Evolutionary conservation across 2,797 vertebrate species (phyloP).

Genomic region (Danionella dracula): DNA sequence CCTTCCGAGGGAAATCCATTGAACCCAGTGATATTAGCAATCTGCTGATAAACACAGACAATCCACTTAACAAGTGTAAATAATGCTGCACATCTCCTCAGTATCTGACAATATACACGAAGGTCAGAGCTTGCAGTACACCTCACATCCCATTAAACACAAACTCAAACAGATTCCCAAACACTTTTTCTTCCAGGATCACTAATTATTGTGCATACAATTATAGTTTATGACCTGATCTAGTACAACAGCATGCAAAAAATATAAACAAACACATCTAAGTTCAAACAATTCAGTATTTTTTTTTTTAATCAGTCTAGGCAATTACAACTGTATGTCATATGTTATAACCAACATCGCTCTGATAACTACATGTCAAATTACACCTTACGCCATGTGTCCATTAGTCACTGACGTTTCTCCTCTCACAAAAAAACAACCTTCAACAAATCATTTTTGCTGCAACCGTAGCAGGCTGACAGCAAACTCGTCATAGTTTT

Average conservation of each 20-base stretch:
- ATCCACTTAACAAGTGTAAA: constrained; percentile 48
- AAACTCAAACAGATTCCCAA: neutral
- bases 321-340: constrained; percentile 41
- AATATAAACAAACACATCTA: too few relatives aligned
- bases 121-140: constrained; percentile 26
- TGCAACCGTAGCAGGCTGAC: constrained; percentile 20
- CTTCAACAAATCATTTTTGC: constrained; percentile 35
- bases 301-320: constrained; percentile 30
- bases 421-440: neutral
- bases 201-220: too few relatives aligned
- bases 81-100: constrained; percentile 32
- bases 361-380: constrained; percentile 46
- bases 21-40: constrained; percentile 37
- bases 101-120: constrained; percentile 39
- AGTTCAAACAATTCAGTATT: too few relatives aligned
- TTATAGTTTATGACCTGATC: too few relatives aligned
- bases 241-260: too few relatives aligned
- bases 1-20: constrained; percentile 38
- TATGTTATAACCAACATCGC: constrained; percentile 29
- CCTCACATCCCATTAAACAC: constrained; percentile 1
- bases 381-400: constrained; percentile 32
- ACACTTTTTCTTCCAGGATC: too few relatives aligned
- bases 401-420: constrained; percentile 45
- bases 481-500: constrained; percentile 34
- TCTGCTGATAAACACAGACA: constrained; percentile 44